These are phyloP conservation scores for Podabrus alpinus DNA, from an alignment of 2,888 invertebrate genomes.

Conservation along the genomic window DNA sequence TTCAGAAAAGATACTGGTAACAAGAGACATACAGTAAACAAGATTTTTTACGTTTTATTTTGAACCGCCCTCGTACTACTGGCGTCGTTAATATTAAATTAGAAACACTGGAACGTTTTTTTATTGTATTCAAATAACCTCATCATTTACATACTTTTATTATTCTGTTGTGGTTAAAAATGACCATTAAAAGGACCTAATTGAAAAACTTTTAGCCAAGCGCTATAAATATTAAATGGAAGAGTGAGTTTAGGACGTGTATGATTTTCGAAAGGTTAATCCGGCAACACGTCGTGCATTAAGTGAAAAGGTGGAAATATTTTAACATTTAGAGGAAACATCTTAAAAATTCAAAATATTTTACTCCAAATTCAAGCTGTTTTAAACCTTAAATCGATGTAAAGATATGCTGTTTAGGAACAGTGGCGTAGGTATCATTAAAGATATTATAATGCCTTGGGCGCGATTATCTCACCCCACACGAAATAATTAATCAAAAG, in stretches of 20 bases:
- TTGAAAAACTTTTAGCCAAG: background rate
- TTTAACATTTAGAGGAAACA: background rate
- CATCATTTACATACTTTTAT: background rate
- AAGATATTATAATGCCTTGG: background rate
- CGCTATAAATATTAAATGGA: background rate
- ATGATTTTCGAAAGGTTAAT: background rate
- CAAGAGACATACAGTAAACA: background rate
- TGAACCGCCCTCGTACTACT: background rate
- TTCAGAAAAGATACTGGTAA: background rate
- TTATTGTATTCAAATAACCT: background rate
- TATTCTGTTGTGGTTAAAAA: background rate
- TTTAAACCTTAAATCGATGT: background rate
- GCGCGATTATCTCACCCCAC: background rate
- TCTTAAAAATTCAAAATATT: background rate
- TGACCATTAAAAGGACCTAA: background rate
- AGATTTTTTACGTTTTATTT: background rate
- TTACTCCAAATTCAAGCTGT: background rate
- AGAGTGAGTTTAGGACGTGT: background rate
- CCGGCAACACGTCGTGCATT: background rate
- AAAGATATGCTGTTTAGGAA: background rate
- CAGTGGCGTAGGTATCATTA: background rate
- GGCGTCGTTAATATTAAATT: background rate
- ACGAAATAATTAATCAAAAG: background rate
- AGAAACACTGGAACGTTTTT: background rate
- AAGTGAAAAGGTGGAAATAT: background rate